Evolutionary conservation across 2,888 invertebrate genomes (phyloP).

Genomic region (Galerucella pusilla): DNA sequence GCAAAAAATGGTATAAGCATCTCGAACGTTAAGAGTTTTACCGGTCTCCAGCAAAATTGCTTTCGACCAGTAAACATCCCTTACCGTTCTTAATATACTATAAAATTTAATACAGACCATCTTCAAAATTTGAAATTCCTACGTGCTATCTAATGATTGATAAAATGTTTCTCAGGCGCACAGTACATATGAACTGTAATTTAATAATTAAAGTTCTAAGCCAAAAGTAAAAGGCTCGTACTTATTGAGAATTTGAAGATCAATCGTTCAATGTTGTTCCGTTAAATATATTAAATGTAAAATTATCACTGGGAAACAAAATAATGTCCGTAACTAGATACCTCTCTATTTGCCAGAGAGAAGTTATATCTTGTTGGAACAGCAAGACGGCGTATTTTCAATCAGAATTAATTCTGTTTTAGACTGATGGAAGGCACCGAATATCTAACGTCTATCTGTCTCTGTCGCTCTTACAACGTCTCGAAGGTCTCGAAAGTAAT

Average conservation of each 20-base stretch:
- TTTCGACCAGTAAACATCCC: too few species aligned
- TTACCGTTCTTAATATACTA: too few species aligned
- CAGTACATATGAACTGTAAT: too few species aligned
- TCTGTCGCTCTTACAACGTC: conserved; percentile 1
- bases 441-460: conserved; percentile 8
- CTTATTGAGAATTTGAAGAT: background rate
- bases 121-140: too few species aligned
- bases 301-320: background rate
- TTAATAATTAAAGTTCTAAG: too few species aligned
- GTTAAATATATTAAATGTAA: background rate
- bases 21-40: too few species aligned
- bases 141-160: too few species aligned
- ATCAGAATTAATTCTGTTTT: conserved; percentile 8
- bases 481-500: conserved; percentile 2
- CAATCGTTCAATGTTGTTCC: background rate
- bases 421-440: conserved; percentile 8
- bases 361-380: conserved; percentile 10
- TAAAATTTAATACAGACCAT: too few species aligned
- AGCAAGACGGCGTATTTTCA: conserved; percentile 16
- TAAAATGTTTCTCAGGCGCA: too few species aligned
- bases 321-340: background rate
- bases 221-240: too few species aligned
- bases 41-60: too few species aligned
- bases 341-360: conserved; percentile 1
- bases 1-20: too few species aligned